Evolutionary conservation across 2,888 invertebrate species (phyloP), one percentile per base, ranked within the genome.

Genomic region (Matsumyia berberina): DNA sequence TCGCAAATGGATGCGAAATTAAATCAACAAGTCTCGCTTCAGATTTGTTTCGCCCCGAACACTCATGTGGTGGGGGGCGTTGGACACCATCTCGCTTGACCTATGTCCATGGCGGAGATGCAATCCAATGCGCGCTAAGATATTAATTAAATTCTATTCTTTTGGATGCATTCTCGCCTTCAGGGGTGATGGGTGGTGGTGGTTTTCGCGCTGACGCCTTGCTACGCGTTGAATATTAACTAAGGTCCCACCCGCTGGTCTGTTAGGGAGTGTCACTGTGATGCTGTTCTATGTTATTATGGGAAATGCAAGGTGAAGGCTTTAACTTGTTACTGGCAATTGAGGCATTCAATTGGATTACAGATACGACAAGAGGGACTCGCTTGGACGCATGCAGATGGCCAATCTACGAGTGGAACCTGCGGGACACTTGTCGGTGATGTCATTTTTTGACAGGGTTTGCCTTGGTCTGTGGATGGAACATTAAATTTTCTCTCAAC

Each of bases 121-220:
- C 42, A 39, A 67, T 17, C 19, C 35, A 53, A 53, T 51, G 12
- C 46, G 62, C 15, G 78, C 67, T 83, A 64, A 74, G 66, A 85
- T 79, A 79, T 79, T 85, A 85, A 85, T 85, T 85, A 85, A 74
- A 85, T 66, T 74, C 83, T 73, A 74, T 85, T 85, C 83, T 82
- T 33, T 35, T 62, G 62, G 53, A 24, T n/a, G n/a, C n/a, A n/a
- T n/a, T 24, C 24, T 67, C 62, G 66, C 60, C 72, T 46, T 51
- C 31, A 42, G 67, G 58, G 37, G 19, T 9, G 19, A 70, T 49
- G n/a, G 57, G 58, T 29, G 53, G 46, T 70, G 55, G 49, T 57
- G 70, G 7, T 66, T 58, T 60, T 46, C 57, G 57, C 42, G 39
- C 60, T 78, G 67, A 67, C 67, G 72, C 60, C 46, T 77, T 53